These are phyloP conservation scores for Fukomys damarensis DNA, from an alignment of 2,113 vertebrate species.

Conservation along the genomic window DNA sequence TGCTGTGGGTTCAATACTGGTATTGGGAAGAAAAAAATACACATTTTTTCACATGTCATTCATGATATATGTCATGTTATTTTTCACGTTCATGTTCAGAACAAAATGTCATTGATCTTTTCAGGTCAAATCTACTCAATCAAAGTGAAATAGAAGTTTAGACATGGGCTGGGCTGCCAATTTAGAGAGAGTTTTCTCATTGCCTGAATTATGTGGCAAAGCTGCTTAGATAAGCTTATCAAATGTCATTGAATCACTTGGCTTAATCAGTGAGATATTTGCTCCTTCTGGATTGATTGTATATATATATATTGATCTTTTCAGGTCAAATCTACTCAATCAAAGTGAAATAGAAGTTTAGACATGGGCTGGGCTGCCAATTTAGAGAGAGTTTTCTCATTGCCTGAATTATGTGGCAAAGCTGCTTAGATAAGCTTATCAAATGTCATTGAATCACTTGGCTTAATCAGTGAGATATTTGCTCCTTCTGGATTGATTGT, in stretches of 20 bases:
- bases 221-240: background rate
- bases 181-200: background rate
- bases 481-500: background rate
- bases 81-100: slow-evolving; percentile 28
- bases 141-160: background rate
- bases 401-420: background rate
- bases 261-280: background rate
- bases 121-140: background rate
- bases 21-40: background rate
- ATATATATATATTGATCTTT: slow-evolving; percentile 32
- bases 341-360: background rate
- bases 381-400: background rate
- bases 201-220: background rate
- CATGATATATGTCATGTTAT: background rate
- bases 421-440: background rate
- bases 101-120: background rate
- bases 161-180: too few species aligned
- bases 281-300: background rate
- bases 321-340: background rate
- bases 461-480: background rate
- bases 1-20: background rate
- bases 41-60: background rate
- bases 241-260: background rate
- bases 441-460: background rate
- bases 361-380: too few species aligned